Base-by-base conservation (phyloP, 2,888 invertebrate species). In the Drosophila helvetica region DNA sequence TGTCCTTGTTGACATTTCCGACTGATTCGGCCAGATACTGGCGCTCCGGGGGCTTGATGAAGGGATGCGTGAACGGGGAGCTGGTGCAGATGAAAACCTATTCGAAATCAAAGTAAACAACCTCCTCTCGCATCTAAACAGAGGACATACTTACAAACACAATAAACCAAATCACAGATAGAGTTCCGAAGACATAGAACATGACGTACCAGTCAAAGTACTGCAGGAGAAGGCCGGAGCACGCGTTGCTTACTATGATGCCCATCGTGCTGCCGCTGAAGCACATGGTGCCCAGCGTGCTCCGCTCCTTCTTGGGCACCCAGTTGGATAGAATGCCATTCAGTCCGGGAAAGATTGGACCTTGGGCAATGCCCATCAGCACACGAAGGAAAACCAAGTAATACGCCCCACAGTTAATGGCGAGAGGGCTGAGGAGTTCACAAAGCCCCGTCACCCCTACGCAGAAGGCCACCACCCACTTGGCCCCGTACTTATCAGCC, bases 301-400 rank as follows among this genome's bases (percentile, higher is more conserved):
- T 95, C 55, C 96, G 92, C 87, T 96, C 96, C 0, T 93, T 93
- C 0, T 94, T 91, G 0, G 96, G 96, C 0, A 96, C 95, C 96
- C 97, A 97, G 75, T 95, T 93, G 0, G 96, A 95, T 15, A 96
- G 90, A 91, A 97, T 93, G 0, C 95, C 94, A 78, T 95, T 96
- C 76, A 98, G 92, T 0, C 97, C 96, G 5, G 96, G 96, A 89
- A 95, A 96, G 0, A 96, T 95, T 0, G 95, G 95, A n/a, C 96
- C 96, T 93, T 97, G 96, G 56, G 96, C 96, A 1, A 96, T 92
- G 25, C 97, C 97, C 93, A 96, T 96, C 0, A 96, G 75, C 0
- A 96, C 93, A 61, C 97, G 93, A 8, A 96, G 78, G 1, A 93
- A 91, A 10, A 97, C 94, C 5, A 97, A 93, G 1, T 95, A 94